Base-by-base conservation (phyloP, 2,888 invertebrate genomes). In the Smittia sp. region DNA sequence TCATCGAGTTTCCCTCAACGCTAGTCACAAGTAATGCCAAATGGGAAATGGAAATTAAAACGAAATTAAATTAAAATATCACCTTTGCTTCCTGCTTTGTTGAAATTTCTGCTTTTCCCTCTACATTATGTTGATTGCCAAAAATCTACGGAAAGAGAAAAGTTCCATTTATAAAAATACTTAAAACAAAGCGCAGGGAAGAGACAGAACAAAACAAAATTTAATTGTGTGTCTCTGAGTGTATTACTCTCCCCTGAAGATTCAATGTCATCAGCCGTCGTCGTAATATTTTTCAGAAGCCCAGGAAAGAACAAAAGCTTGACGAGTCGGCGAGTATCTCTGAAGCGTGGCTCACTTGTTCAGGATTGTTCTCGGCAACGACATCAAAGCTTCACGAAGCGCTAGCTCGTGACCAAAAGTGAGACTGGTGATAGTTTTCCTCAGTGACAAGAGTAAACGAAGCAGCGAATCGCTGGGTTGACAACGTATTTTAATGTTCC, bases 11-110 rank as follows among this genome's bases (percentile, higher is more conserved):
- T 58, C 46, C n/a, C 22, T 58, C n/a, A n/a, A n/a, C n/a, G n/a
- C n/a, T 32, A 9, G 3, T 6, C 32, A 32, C 15, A 54, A 46
- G 15, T 13, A 65, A 41, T 52, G 20, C 24, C 46, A 69, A 54
- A 69, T 46, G 69, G 69, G 69, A 69, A 69, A 69, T 69, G 69
- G 11, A 52, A 69, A 69, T 69, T 46, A 69, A 69, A 69, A 58
- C 13, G 58, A 58, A 58, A 52, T 54, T 52, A 69, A 69, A 69
- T 69, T 69, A 69, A 69, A 69, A 69, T 46, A 69, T 69, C 69
- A 69, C 69, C 69, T 69, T 54, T 52, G 69, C 27, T 69, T 69
- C 52, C 52, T n/a, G n/a, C n/a, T n/a, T n/a, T n/a, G n/a, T n/a
- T n/a, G n/a, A n/a, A n/a, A n/a, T n/a, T n/a, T 46, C 15, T 9